Base-by-base conservation (phyloP, 92 coral and sea anemone genomes). In the Phenganax stokvisi region DNA sequence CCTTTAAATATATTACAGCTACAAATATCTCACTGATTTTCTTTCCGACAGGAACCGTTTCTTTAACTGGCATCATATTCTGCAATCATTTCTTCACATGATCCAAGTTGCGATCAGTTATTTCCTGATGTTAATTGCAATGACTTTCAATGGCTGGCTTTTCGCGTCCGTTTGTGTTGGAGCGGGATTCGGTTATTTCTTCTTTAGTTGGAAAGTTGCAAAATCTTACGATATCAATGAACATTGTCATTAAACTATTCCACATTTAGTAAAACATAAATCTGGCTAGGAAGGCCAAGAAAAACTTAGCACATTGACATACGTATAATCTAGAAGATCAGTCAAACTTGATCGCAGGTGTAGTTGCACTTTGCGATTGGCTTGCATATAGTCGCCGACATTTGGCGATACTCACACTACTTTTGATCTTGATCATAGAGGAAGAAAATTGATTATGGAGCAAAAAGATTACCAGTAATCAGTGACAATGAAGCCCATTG, bases 71-170 rank as follows among this genome's bases (percentile, higher is more conserved):
- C 99, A 92, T 74, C 99, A 96, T 51, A 70, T 96, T 8, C 69
- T 89, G 11, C 99, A 96, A 81, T 81, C 92, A 12, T 77, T 86
- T 44, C 91, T 96, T 0, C 97, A 96, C 71, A 83, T 96, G 76
- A 83, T 92, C 10, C 99, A 96, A 76, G 97, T 96, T 27, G 89
- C 94, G 0, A 0, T 96, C 62, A 92, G 99, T 72, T 96, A 96
- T 79, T 96, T 91, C 72, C 92, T 96, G n/a, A 96, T 96, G 99
- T 81, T 96, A 84, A 89, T 96, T 85, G 92, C 92, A 72, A 96
- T 96, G 99, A 92, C 99, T 0, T 92, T 92, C 92, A 96, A 96
- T 81, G 92, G 89, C 29, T 96, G 92, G 88, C 83, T 96, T 69
- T 96, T 96, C 28, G 78, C 92, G 29, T 85, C 96, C 5, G 90